Evolutionary conservation across 2,888 invertebrate genomes (phyloP), one percentile per base, ranked within the genome.

Genomic region (Pandemis heparana): DNA sequence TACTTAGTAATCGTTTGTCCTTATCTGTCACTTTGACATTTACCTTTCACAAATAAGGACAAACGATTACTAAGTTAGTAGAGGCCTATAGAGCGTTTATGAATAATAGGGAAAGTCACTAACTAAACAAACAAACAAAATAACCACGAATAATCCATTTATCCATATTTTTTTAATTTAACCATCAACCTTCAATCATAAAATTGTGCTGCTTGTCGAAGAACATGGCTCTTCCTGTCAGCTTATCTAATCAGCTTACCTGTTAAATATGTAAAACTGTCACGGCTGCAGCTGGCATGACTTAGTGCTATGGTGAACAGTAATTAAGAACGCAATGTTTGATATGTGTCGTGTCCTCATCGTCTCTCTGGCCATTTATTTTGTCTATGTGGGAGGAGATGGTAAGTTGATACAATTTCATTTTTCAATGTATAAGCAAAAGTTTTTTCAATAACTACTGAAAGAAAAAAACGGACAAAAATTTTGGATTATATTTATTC

Each of bases 201-300:
- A 12, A 43, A 43, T 43, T 43, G 43, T 4, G 43, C 12, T 41
- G 41, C 43, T 43, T 43, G 43, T 43, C 43, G 46, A 48, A 48
- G 64, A 64, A 64, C 64, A 64, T 32, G 64, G 18, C 14, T 5
- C 46, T 48, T 64, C 48, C 64, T 64, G 48, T 16, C 51, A 16
- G 0, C 14, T 64, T 64, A 64, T 64, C 64, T 64, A 48, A 64
- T 64, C 51, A 18, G 8, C 5, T 3, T 18, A 16, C 53, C 9
- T 14, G 23, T 32, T 48, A 12, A 61, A 51, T 61, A 56, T 59
- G 70, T 64, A 59, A 56, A 70, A 70, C 69, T 64, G 56, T 43
- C 56, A 46, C 9, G 6, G 8, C 48, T 10, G 41, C 32, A 61
- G 61, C 7, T 61, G 9, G 41, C 53, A 63, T 59, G 70, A 51